phyloP scores from a whole-genome alignment of 2,888 invertebrate species.

The Nowickia ferox region DNA sequence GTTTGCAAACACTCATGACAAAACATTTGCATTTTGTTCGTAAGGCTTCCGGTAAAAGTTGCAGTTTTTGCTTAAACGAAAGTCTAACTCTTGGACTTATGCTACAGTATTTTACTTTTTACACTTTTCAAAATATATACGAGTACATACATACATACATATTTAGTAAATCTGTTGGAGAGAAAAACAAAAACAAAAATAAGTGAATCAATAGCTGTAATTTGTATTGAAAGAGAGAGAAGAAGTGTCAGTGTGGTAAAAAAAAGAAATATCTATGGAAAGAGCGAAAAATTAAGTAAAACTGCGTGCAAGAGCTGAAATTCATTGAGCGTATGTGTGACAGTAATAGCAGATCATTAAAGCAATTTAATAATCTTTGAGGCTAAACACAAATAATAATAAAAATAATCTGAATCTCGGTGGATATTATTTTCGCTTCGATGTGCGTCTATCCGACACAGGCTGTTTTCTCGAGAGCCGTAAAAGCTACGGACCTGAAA shows the following conservation, averaged over 20 bases:
- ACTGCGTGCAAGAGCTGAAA: constrained; percentile 46
- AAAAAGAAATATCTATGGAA: neutral
- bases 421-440: too few species aligned
- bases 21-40: constrained; percentile 72
- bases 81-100: constrained; percentile 6
- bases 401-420: too few species aligned
- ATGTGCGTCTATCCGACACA: too few species aligned
- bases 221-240: constrained; percentile 46
- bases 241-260: constrained; percentile 6
- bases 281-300: neutral
- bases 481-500: too few species aligned
- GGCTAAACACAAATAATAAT: too few species aligned
- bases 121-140: neutral
- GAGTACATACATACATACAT: too few species aligned
- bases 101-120: constrained; percentile 9
- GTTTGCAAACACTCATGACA: constrained; percentile 65
- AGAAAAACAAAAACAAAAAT: neutral
- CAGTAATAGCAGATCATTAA: neutral
- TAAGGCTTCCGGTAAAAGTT: constrained; percentile 72
- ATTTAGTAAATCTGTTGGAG: neutral
- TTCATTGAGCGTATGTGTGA: constrained; percentile 1
- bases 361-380: constrained; percentile 3
- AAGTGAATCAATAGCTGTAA: constrained; percentile 51
- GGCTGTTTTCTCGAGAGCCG: too few species aligned
- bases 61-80: constrained; percentile 49